Conservation (phyloP, 2,797 vertebrate species). For the Echeneis naucrates region DNA sequence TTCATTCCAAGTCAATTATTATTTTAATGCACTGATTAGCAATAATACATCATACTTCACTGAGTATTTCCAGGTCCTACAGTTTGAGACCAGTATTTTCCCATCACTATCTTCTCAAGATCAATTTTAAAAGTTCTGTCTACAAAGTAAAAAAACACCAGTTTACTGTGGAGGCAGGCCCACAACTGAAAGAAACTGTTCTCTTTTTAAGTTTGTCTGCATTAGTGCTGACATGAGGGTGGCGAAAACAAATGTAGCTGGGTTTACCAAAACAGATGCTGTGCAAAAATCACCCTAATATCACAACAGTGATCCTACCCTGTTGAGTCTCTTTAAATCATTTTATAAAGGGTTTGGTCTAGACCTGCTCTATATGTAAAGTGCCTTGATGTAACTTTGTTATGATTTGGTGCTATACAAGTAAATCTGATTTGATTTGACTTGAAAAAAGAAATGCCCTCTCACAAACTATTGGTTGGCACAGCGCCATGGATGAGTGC, state of each 20-base stretch:
- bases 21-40: too few relatives aligned
- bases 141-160: neutral
- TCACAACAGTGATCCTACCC: slow-evolving; percentile 36
- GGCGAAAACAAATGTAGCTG: slow-evolving; percentile 38
- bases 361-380: too few relatives aligned
- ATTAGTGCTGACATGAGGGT: neutral
- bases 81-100: neutral
- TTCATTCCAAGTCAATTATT: too few relatives aligned
- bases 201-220: neutral
- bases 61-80: too few relatives aligned
- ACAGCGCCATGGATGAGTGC: neutral
- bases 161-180: neutral
- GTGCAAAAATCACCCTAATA: slow-evolving; percentile 27
- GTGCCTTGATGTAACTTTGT: too few relatives aligned
- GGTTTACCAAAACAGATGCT: slow-evolving; percentile 22
- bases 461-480: neutral
- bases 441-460: neutral
- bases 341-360: too few relatives aligned
- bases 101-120: neutral
- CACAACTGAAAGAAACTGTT: neutral
- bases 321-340: too few relatives aligned
- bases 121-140: neutral
- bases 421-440: too few relatives aligned
- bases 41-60: too few relatives aligned
- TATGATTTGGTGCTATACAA: too few relatives aligned